phyloP scores from a whole-genome alignment of 2,888 invertebrate species.

The Rhabditoides inermis region DNA sequence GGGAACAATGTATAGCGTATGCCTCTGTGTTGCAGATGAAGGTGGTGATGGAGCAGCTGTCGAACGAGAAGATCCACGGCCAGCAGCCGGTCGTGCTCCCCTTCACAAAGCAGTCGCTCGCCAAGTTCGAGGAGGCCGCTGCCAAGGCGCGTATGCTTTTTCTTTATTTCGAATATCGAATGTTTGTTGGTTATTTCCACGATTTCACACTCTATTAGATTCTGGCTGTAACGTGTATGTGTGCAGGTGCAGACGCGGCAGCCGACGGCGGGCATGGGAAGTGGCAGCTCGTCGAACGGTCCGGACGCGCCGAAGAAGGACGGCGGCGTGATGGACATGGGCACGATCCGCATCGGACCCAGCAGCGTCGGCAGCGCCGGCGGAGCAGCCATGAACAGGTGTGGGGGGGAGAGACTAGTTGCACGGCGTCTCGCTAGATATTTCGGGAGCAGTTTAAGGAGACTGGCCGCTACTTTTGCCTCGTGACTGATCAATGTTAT shows the following conservation, averaged over 20 bases:
- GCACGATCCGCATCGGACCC: constrained; percentile 40
- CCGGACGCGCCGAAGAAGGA: constrained; percentile 21
- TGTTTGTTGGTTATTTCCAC: too few species aligned
- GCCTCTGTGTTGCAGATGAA: constrained; percentile 56
- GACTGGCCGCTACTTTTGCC: too few species aligned
- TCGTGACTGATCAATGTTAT: too few species aligned
- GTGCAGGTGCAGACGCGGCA: too few species aligned
- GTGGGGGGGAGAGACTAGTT: background rate
- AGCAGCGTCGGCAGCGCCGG: background rate
- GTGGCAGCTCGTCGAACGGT: too few species aligned
- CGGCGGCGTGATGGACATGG: constrained; percentile 25
- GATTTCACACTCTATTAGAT: too few species aligned
- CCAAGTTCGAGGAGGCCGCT: constrained; percentile 42
- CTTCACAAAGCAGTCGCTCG: constrained; percentile 79
- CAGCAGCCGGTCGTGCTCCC: constrained; percentile 87
- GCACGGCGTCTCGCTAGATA: background rate
- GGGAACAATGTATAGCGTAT: too few species aligned
- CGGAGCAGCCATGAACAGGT: background rate
- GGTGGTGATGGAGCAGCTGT: constrained; percentile 79
- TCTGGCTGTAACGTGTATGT: too few species aligned
- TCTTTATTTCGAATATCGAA: too few species aligned
- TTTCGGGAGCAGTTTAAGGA: too few species aligned
- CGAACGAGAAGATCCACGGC: constrained; percentile 83
- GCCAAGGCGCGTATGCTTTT: constrained; percentile 27
- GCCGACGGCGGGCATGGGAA: too few species aligned